These are phyloP conservation scores for Athalia circularis DNA, from an alignment of 2,888 invertebrate species.

Conservation along the genomic window DNA sequence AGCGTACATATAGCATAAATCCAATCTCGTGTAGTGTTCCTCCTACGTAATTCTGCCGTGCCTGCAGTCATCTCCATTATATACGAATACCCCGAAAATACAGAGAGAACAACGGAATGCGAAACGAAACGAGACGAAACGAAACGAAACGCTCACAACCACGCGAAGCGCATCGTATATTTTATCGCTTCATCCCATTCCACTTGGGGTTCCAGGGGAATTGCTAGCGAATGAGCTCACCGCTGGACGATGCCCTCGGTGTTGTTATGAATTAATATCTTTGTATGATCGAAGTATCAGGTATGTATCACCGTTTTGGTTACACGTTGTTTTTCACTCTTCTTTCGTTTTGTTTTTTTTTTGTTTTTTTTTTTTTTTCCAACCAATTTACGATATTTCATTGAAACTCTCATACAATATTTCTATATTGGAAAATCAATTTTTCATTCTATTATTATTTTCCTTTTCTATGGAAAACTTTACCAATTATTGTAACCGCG, in stretches of 20 bases:
- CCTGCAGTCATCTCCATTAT: slow-evolving; percentile 35
- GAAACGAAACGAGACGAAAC: background rate
- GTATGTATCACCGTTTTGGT: background rate
- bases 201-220: slow-evolving; percentile 18
- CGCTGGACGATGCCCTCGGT: slow-evolving; percentile 27
- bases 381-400: too few relatives aligned
- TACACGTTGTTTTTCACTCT: too few relatives aligned
- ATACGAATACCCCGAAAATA: slow-evolving; percentile 24
- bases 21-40: slow-evolving; percentile 40
- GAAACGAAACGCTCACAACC: background rate
- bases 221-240: slow-evolving; percentile 16
- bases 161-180: slow-evolving; percentile 6
- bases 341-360: too few relatives aligned
- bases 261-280: slow-evolving; percentile 35
- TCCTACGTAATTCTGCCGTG: background rate
- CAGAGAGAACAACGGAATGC: background rate
- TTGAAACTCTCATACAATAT: too few relatives aligned
- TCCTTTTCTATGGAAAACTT: too few relatives aligned
- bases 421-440: too few relatives aligned
- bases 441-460: too few relatives aligned
- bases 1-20: slow-evolving; percentile 35
- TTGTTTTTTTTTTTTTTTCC: too few relatives aligned
- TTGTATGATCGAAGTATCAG: slow-evolving; percentile 33
- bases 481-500: too few relatives aligned
- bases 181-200: slow-evolving; percentile 1